These are phyloP conservation scores for Ochropacha duplaris DNA, from an alignment of 2,888 invertebrate genomes.

Conservation along the genomic window DNA sequence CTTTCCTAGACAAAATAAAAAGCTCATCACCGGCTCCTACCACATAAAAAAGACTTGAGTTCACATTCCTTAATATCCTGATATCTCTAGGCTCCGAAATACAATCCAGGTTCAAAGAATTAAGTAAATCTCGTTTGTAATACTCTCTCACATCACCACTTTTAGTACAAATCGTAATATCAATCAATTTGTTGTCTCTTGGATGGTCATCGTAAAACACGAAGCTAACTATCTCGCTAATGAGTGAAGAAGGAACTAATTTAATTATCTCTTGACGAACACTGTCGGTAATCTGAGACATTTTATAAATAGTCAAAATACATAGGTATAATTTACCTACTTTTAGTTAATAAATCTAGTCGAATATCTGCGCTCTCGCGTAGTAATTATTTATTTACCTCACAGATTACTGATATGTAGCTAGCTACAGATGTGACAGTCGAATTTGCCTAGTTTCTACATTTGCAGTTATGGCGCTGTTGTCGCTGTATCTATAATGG, in stretches of 20 bases:
- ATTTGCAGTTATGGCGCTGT: too few species aligned
- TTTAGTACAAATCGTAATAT: constrained; percentile 58
- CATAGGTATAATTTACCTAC: too few species aligned
- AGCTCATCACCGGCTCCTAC: constrained; percentile 44
- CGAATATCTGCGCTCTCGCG: too few species aligned
- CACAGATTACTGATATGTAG: too few species aligned
- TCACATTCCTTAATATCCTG: constrained; percentile 52
- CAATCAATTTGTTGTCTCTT: constrained; percentile 44
- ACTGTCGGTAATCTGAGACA: constrained; percentile 37
- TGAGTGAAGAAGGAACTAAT: constrained; percentile 50
- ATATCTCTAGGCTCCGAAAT: constrained; percentile 37
- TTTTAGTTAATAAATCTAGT: constrained; percentile 16
- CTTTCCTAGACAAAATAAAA: constrained; percentile 48
- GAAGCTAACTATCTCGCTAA: constrained; percentile 55
- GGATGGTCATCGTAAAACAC: constrained; percentile 68
- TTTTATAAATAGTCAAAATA: too few species aligned
- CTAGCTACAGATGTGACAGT: too few species aligned
- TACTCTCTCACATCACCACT: constrained; percentile 61
- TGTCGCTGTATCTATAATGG: too few species aligned
- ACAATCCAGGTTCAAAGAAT: constrained; percentile 37
- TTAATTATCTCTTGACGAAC: constrained; percentile 43
- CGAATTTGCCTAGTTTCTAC: too few species aligned
- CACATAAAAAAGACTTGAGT: constrained; percentile 59
- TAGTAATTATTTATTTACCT: too few species aligned
- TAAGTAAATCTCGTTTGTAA: constrained; percentile 49